A percentile compares a stretch with the other conserved stretches of the same genome.
Evolutionary conservation across 2,797 vertebrate species (phyloP).

Genomic region (Coracias cyanogaster): DNA sequence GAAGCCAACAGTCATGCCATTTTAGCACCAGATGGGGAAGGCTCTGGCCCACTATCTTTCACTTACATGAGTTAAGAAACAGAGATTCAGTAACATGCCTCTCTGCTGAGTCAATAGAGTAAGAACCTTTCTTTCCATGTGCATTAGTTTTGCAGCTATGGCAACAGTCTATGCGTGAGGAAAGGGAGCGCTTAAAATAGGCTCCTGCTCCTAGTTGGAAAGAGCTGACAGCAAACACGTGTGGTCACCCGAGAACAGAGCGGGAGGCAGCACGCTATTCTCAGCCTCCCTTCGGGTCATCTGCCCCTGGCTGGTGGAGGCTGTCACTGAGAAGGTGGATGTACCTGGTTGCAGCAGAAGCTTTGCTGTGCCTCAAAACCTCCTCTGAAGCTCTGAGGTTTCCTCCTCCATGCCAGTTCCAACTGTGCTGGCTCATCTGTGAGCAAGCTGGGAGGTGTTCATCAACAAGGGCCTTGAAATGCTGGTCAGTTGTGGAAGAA

Average conservation of each 20-base stretch:
- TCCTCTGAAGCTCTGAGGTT: not conserved
- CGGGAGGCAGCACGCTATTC: not conserved
- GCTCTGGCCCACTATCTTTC: not conserved
- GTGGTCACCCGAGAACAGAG: not conserved
- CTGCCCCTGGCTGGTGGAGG: not conserved
- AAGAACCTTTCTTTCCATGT: conserved; percentile 16
- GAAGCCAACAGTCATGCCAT: not conserved
- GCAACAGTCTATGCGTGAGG: conserved; percentile 28
- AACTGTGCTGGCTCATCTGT: not conserved
- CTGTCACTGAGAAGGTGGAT: not conserved
- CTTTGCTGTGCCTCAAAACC: not conserved
- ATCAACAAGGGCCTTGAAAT: not conserved
- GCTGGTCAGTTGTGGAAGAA: accelerated
- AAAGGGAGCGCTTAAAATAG: conserved; percentile 56
- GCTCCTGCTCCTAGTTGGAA: conserved; percentile 46
- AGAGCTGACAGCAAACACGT: conserved; percentile 18
- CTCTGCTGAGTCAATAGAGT: conserved; percentile 30
- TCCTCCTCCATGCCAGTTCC: not conserved
- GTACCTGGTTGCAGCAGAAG: not conserved
- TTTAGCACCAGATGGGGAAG: not conserved
- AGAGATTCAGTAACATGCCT: conserved; percentile 17
- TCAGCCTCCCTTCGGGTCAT: not conserved
- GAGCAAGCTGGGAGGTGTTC: accelerated
- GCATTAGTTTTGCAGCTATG: conserved; percentile 26
- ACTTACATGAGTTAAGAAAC: not conserved